Conservation (phyloP, 1,140 invertebrate species). For the Procambarus virginalis region DNA sequence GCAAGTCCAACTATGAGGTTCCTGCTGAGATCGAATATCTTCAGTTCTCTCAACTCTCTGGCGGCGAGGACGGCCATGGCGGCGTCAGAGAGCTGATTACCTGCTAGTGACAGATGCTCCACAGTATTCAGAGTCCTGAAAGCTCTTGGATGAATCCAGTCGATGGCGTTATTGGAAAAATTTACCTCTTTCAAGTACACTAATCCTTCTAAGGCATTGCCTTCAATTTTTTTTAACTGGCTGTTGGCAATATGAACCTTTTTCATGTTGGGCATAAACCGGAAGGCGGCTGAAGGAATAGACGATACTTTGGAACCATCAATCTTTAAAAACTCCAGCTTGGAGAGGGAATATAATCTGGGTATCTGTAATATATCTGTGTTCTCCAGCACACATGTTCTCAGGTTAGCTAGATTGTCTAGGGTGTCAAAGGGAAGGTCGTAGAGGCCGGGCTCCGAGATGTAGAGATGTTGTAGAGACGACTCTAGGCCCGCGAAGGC, state of each 20-base stretch:
- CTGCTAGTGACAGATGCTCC: conserved; percentile 81
- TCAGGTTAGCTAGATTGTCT: conserved; percentile 67
- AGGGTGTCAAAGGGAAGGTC: conserved; percentile 69
- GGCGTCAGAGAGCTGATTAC: conserved; percentile 84
- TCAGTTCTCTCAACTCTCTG: conserved; percentile 82
- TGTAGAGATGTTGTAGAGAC: conserved; percentile 65
- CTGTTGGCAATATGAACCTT: conserved; percentile 58
- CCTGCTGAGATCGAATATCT: conserved; percentile 81
- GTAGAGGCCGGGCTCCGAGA: conserved; percentile 61
- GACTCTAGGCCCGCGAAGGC: conserved; percentile 70
- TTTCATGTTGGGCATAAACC: conserved; percentile 69
- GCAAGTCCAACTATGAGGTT: conserved; percentile 83
- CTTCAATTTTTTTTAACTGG: conserved; percentile 36
- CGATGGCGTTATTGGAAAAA: conserved; percentile 84
- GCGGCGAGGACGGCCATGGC: conserved; percentile 84
- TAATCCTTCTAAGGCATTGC: conserved; percentile 79
- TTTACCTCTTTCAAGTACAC: conserved; percentile 84
- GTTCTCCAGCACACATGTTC: conserved; percentile 67
- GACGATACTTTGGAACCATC: conserved; percentile 66
- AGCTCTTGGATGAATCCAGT: conserved; percentile 86
- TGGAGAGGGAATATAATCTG: conserved; percentile 65
- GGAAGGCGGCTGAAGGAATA: conserved; percentile 59
- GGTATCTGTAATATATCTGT: conserved; percentile 70
- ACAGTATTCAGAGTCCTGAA: conserved; percentile 83
- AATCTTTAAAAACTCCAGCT: conserved; percentile 68